These are phyloP conservation scores for Lycaon pictus DNA, from an alignment of 2,113 vertebrate genomes.

Conservation along the genomic window DNA sequence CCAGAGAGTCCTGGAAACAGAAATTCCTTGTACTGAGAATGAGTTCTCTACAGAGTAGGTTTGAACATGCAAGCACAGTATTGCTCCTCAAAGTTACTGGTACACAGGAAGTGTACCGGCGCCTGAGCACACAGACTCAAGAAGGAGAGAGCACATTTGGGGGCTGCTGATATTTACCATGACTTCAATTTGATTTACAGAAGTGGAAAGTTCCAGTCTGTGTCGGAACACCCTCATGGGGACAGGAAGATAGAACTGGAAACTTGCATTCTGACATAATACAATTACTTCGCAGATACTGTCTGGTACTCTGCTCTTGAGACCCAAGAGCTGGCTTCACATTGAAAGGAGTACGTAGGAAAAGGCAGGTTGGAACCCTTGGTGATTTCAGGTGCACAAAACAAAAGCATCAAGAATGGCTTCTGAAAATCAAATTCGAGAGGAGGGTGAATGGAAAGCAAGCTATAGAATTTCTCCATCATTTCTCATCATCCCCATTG, in stretches of 20 bases:
- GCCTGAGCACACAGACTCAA: background rate
- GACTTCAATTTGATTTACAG: constrained; percentile 6
- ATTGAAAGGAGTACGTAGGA: background rate
- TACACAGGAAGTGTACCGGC: background rate
- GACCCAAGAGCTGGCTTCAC: background rate
- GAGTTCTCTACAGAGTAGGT: background rate
- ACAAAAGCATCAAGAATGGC: background rate
- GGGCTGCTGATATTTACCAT: background rate
- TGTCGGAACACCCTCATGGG: background rate
- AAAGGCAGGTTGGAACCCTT: background rate
- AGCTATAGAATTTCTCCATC: background rate
- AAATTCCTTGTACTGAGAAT: background rate
- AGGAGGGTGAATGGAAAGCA: background rate
- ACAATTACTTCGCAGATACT: background rate
- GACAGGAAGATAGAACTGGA: background rate
- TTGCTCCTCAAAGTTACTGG: background rate
- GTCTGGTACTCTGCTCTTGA: background rate
- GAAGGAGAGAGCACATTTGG: background rate
- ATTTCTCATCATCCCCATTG: background rate
- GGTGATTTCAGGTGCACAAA: constrained; percentile 11
- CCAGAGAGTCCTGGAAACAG: background rate
- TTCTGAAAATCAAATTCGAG: constrained; percentile 68
- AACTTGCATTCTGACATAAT: background rate
- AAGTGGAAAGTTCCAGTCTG: background rate
- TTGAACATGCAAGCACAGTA: background rate